Conservation (phyloP, 2,888 invertebrate species). For the Drosophila limbata region DNA sequence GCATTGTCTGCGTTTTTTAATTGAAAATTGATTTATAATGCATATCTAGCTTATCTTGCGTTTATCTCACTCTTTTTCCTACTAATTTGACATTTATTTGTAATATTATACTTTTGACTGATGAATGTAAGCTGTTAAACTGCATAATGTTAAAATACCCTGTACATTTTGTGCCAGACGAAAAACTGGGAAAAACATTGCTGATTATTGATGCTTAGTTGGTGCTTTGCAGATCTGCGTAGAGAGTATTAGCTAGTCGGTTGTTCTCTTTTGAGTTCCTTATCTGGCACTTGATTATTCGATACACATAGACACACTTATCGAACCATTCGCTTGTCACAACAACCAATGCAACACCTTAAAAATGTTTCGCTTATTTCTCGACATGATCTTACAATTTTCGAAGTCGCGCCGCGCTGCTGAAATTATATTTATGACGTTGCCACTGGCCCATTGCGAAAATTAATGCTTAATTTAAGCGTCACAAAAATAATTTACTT, state of each 20-base stretch:
- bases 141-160: constrained; percentile 24
- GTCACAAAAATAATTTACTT: constrained; percentile 73
- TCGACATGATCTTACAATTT: constrained; percentile 57
- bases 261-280: background rate
- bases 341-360: constrained; percentile 73
- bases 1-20: constrained; percentile 38
- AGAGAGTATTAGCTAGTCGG: background rate
- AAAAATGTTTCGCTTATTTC: constrained; percentile 63
- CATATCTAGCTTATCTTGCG: constrained; percentile 46
- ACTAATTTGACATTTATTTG: constrained; percentile 68
- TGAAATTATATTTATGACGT: constrained; percentile 63
- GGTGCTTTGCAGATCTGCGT: background rate
- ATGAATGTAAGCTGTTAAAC: constrained; percentile 30
- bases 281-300: constrained; percentile 43
- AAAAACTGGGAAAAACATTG: background rate
- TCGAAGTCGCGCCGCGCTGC: constrained; percentile 7
- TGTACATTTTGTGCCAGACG: background rate
- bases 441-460: constrained; percentile 57
- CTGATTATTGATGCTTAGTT: too few relatives aligned
- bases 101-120: constrained; percentile 37
- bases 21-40: constrained; percentile 60
- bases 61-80: constrained; percentile 28
- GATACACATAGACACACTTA: constrained; percentile 31
- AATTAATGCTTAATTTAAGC: constrained; percentile 79
- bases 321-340: constrained; percentile 65